phyloP scores from a whole-genome alignment of 2,888 invertebrate genomes.

The Parnassius apollo region DNA sequence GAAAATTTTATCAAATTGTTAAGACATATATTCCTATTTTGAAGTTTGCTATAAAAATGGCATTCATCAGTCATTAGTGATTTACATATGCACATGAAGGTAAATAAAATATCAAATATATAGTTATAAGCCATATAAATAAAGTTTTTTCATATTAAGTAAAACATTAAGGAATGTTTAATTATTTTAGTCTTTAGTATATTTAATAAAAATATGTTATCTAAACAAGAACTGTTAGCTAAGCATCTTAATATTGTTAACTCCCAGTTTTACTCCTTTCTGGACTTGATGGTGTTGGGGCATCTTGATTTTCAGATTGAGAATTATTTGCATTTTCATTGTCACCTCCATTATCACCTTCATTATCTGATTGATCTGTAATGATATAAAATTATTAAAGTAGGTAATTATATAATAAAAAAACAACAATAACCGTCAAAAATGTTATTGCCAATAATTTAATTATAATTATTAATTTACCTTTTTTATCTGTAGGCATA shows the following conservation, averaged over 20 bases:
- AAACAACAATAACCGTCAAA: too few relatives aligned
- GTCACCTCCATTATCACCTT: conserved; percentile 69
- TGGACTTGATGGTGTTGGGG: conserved; percentile 60
- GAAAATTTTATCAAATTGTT: too few relatives aligned
- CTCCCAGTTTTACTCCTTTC: conserved; percentile 63
- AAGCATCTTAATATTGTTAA: conserved; percentile 33
- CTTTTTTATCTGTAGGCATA: conserved; percentile 79
- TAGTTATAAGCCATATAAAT: too few relatives aligned
- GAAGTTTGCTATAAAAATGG: too few relatives aligned
- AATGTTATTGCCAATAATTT: too few relatives aligned
- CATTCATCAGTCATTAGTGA: too few relatives aligned
- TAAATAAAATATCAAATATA: too few relatives aligned
- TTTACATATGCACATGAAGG: too few relatives aligned
- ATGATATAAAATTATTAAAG: conserved; percentile 26
- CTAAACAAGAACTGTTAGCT: neutral
- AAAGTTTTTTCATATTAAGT: too few relatives aligned
- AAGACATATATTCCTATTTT: too few relatives aligned
- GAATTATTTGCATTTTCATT: conserved; percentile 67
- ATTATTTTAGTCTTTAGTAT: too few relatives aligned
- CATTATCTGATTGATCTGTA: conserved; percentile 73
- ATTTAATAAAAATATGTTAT: neutral
- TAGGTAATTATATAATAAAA: neutral
- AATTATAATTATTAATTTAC: conserved; percentile 35
- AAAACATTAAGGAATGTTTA: too few relatives aligned
- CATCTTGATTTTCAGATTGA: conserved; percentile 64